These are phyloP conservation scores for Lottia gigantea DNA, from an alignment of 2,888 invertebrate genomes.

Conservation along the genomic window DNA sequence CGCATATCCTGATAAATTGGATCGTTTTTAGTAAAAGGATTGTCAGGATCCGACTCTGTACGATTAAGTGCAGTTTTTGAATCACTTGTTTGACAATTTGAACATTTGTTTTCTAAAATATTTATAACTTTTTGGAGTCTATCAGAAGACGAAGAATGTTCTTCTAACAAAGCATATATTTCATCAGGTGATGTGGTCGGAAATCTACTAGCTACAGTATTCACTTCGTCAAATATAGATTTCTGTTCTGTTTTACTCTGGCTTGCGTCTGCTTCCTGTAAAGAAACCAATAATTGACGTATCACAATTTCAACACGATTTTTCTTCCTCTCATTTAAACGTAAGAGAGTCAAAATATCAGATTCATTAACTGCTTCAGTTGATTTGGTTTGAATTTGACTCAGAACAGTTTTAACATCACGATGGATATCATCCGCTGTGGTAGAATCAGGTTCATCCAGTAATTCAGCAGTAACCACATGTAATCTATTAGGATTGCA, in stretches of 20 bases:
- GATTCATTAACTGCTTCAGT: slow-evolving; percentile 27
- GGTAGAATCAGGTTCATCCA: slow-evolving; percentile 31
- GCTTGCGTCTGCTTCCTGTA: neutral
- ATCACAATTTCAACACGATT: slow-evolving; percentile 36
- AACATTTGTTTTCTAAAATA: slow-evolving; percentile 19
- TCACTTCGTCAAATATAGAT: slow-evolving; percentile 31
- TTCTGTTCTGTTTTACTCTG: slow-evolving; percentile 2
- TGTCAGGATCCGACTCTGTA: slow-evolving; percentile 33
- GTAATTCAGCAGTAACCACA: slow-evolving; percentile 45
- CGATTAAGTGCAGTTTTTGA: slow-evolving; percentile 14
- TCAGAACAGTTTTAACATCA: slow-evolving; percentile 41
- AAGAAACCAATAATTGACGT: slow-evolving; percentile 23
- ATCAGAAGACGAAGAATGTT: slow-evolving; percentile 20
- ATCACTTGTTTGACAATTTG: neutral
- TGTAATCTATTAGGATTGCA: slow-evolving; percentile 45
- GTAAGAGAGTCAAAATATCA: slow-evolving; percentile 39
- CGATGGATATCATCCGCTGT: slow-evolving; percentile 27
- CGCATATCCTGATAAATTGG: slow-evolving; percentile 55
- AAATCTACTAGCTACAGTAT: slow-evolving; percentile 22
- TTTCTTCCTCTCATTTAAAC: slow-evolving; percentile 24
- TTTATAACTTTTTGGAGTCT: slow-evolving; percentile 29
- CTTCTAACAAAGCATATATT: slow-evolving; percentile 33
- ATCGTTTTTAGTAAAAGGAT: slow-evolving; percentile 46
- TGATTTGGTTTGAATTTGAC: slow-evolving; percentile 30
- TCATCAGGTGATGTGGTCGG: slow-evolving; percentile 33